Percentiles rank a stretch among this genome's conserved stretches.
Evolutionary conservation across 2,888 invertebrate genomes (phyloP).

Genomic region (Tetranychus truncatus): DNA sequence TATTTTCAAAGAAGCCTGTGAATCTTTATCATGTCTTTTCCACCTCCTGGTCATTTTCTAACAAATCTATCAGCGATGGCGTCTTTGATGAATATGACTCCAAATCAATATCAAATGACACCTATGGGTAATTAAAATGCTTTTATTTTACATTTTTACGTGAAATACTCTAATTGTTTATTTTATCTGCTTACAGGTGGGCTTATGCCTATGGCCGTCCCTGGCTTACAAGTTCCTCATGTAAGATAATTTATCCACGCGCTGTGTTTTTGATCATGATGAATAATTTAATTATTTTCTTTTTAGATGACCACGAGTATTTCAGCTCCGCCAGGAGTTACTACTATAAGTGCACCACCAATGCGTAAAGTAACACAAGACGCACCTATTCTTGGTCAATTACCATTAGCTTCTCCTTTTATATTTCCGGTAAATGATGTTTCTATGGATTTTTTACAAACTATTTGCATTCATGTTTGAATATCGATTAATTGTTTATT

Average conservation of each 20-base stretch:
- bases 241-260: not conserved
- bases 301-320: constrained; percentile 17
- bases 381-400: not conserved
- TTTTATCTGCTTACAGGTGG: constrained; percentile 6
- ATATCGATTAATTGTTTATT: not conserved
- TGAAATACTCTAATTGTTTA: not conserved
- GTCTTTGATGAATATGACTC: constrained; percentile 13
- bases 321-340: constrained; percentile 21
- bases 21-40: constrained; percentile 5
- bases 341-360: constrained; percentile 22
- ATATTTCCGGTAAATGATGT: not conserved
- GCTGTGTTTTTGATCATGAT: not conserved
- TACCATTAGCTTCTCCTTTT: not conserved
- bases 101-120: constrained; percentile 10
- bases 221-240: not conserved
- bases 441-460: not conserved
- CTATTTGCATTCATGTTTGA: not conserved
- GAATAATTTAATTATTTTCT: not conserved
- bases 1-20: not conserved
- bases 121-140: constrained; percentile 5
- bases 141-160: not conserved
- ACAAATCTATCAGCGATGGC: constrained; percentile 17
- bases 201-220: not conserved
- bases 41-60: constrained; percentile 4
- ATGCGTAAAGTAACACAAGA: constrained; percentile 16